Evolutionary conservation across 2,797 vertebrate genomes (phyloP), one percentile per base, ranked within the genome.

Genomic region (Arctocebus calabarensis): DNA sequence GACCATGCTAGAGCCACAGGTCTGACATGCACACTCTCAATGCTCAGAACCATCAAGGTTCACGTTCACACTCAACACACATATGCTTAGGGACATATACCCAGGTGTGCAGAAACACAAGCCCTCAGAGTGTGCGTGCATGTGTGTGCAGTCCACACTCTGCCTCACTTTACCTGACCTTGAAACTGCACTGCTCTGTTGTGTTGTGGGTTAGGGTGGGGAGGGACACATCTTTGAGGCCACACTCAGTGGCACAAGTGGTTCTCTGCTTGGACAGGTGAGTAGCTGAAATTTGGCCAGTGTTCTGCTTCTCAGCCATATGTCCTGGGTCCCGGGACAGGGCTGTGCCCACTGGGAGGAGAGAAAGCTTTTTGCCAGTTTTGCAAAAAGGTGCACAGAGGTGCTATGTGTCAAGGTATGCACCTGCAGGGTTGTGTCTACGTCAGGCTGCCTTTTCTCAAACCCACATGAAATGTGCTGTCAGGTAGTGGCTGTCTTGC

Each of bases 251-350:
- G 48, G 40, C 62, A 17, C 43, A 45, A 45, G 61, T 83, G 29
- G 88, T 66, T 64, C 70, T 88, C 79, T 68, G 89, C 93, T 73
- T 25, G n/a, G 73, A 40, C 87, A 97, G 96, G 96, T 97, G 95
- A 97, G 97, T 96, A 82, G 45, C 43, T 34, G 71, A 71, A 48
- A 29, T 61, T 70, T 16, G 71, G 64, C 86, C 34, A 34, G 83
- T 2, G 52, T 37, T 82, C 62, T 83, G 62, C 59, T 74, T 19
- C 85, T 70, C 37, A 40, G 84, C 81, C 0, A 0, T 6, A 6
- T 40, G 19, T 84, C 83, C 78, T 66, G 84, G 82, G 75, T 79
- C 59, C 9, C 22, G 2, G 68, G 70, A 23, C 5, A 25, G 68
- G 82, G 73, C 81, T 34, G 32, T 64, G 64, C 45, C 57, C 48